These are phyloP conservation scores for Rhinopomastus cyanomelas DNA, from an alignment of 2,113 vertebrate genomes.

Conservation along the genomic window DNA sequence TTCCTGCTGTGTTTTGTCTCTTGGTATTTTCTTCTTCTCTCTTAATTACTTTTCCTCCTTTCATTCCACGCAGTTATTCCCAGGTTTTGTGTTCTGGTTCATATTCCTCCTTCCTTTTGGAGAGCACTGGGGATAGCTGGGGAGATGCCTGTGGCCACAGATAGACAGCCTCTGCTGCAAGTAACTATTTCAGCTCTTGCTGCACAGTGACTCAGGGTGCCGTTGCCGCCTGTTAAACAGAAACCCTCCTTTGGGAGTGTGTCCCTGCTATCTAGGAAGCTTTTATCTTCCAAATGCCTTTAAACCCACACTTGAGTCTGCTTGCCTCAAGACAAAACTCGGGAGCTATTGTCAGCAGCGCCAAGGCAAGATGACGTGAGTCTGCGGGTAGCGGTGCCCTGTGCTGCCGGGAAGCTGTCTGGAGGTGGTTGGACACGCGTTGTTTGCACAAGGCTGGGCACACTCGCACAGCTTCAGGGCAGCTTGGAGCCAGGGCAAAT, in stretches of 20 bases:
- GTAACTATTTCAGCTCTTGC: not conserved
- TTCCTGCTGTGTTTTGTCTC: not conserved
- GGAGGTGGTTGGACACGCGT: not conserved
- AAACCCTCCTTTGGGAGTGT: not conserved
- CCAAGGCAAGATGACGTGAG: not conserved
- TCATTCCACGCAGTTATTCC: not conserved
- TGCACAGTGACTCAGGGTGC: not conserved
- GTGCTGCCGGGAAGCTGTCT: not conserved
- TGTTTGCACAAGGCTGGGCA: constrained; percentile 28
- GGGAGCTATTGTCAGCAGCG: not conserved
- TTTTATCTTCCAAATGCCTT: constrained; percentile 21
- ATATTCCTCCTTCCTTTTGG: not conserved
- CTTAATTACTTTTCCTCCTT: not conserved
- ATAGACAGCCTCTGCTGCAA: not conserved
- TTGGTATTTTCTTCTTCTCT: not conserved
- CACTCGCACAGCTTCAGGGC: not conserved
- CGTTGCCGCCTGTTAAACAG: not conserved
- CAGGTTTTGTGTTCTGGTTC: not conserved
- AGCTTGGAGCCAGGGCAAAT: not conserved
- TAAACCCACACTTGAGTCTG: not conserved
- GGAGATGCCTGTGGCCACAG: not conserved
- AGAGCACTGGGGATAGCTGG: not conserved
- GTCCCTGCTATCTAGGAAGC: not conserved
- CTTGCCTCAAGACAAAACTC: not conserved
- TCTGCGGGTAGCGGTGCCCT: fast-evolving